phyloP scores from a whole-genome alignment of 2,888 invertebrate species.

The Napeogenes inachia region DNA sequence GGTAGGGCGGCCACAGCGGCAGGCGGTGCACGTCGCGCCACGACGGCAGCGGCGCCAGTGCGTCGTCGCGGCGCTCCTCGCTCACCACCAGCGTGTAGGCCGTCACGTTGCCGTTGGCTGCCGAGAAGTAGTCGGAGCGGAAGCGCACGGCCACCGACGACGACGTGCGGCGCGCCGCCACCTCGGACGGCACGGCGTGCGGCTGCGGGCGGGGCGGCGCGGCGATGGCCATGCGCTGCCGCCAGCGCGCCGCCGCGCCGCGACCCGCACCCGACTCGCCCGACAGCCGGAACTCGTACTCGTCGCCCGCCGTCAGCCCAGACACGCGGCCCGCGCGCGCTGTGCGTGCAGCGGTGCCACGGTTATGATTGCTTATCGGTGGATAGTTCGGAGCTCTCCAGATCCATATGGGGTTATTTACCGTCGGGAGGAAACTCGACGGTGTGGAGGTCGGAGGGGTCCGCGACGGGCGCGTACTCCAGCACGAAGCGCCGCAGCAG shows the following conservation, averaged over 20 bases:
- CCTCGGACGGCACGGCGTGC: slow-evolving; percentile 81
- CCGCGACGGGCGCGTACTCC: slow-evolving; percentile 84
- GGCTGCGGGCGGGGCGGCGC: slow-evolving; percentile 88
- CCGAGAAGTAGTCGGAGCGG: slow-evolving; percentile 92
- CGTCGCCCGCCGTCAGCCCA: slow-evolving; percentile 86
- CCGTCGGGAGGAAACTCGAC: slow-evolving; percentile 85
- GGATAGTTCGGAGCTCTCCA: no score
- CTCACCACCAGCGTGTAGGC: slow-evolving; percentile 94
- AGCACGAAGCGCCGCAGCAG: slow-evolving; percentile 88
- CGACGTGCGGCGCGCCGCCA: slow-evolving; percentile 35
- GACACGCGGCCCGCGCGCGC: slow-evolving; percentile 74
- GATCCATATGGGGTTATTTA: slow-evolving; percentile 32
- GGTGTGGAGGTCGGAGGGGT: slow-evolving; percentile 80
- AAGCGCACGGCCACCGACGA: slow-evolving; percentile 86
- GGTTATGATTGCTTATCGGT: no score
- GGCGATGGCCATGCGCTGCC: slow-evolving; percentile 90
- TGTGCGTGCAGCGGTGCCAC: slow-evolving; percentile 6
- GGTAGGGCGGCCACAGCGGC: slow-evolving; percentile 95
- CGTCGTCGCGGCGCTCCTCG: slow-evolving; percentile 89
- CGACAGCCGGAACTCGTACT: slow-evolving; percentile 89
- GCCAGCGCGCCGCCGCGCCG: slow-evolving; percentile 81
- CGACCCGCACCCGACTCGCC: slow-evolving; percentile 91
- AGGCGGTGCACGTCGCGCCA: slow-evolving; percentile 95
- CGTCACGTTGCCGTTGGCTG: slow-evolving; percentile 86
- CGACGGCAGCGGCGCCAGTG: slow-evolving; percentile 89